Percentiles rank a stretch among this genome's conserved stretches.
Conservation (phyloP, 2,113 vertebrate species). For the Brienomyrus longianalis region DNA sequence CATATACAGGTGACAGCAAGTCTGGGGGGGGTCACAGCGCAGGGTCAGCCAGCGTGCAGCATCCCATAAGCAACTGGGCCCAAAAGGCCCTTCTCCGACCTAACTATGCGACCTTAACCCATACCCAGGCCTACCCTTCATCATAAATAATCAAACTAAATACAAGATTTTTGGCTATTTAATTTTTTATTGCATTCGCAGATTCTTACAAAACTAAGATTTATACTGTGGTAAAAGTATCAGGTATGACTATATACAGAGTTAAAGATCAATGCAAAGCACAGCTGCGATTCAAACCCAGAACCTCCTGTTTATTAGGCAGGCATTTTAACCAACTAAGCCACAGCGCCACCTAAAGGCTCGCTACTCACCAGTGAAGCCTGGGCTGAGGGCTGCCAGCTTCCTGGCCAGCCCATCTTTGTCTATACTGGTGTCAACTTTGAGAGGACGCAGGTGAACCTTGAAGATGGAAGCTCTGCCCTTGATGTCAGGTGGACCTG, state of each 20-base stretch:
- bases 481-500: constrained; percentile 70
- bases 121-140: background rate
- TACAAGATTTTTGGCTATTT: background rate
- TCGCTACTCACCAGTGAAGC: constrained; percentile 63
- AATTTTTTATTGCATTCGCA: background rate
- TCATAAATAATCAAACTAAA: background rate
- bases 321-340: background rate
- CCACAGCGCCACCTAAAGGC: background rate
- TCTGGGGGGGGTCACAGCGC: background rate
- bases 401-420: constrained; percentile 52
- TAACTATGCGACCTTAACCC: background rate
- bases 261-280: background rate
- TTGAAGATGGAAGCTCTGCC: constrained; percentile 70
- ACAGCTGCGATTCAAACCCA: background rate
- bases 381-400: constrained; percentile 59
- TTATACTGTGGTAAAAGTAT: background rate
- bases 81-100: background rate
- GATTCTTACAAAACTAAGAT: background rate
- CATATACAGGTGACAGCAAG: background rate
- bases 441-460: constrained; percentile 66
- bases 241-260: background rate
- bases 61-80: background rate
- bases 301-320: background rate
- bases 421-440: constrained; percentile 52
- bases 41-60: background rate